A percentile compares a stretch with the other conserved stretches of the same genome.
These are phyloP conservation scores for Thinocorus orbignyianus DNA, from an alignment of 2,113 vertebrate genomes.

Conservation along the genomic window DNA sequence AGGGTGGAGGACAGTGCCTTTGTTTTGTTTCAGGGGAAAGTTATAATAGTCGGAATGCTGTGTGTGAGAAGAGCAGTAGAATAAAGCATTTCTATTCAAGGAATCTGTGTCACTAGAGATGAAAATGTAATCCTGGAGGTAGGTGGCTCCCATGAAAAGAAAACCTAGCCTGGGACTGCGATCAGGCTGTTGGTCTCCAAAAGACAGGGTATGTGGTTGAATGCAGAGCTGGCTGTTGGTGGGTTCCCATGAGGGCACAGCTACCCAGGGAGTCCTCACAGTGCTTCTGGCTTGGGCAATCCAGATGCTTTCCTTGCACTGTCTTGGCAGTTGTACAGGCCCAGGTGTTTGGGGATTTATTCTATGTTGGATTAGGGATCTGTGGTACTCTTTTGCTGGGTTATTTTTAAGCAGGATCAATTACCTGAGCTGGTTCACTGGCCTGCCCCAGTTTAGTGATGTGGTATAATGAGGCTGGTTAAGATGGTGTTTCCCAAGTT, in stretches of 20 bases:
- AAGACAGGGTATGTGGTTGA: accelerated
- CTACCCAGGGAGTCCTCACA: neutral
- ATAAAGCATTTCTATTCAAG: neutral
- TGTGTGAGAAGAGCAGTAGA: neutral
- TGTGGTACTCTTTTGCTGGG: neutral
- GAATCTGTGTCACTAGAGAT: neutral
- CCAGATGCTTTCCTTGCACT: neutral
- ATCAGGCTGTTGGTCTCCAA: accelerated
- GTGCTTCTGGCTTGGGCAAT: neutral
- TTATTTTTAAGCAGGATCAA: constrained; percentile 12
- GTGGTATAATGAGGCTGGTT: neutral
- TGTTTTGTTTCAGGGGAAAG: neutral
- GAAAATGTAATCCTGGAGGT: accelerated
- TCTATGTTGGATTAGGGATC: neutral
- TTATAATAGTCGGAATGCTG: neutral
- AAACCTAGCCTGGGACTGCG: neutral
- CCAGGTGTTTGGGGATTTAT: neutral
- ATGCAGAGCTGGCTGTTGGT: neutral
- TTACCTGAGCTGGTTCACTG: neutral
- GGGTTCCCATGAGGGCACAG: neutral
- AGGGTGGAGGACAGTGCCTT: neutral
- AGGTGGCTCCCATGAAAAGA: neutral
- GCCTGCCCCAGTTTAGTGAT: neutral
- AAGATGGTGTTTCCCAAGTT: neutral
- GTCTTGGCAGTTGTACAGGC: neutral